Base-by-base conservation (phyloP, 2,888 invertebrate species). In the Cosmia trapezina region DNA sequence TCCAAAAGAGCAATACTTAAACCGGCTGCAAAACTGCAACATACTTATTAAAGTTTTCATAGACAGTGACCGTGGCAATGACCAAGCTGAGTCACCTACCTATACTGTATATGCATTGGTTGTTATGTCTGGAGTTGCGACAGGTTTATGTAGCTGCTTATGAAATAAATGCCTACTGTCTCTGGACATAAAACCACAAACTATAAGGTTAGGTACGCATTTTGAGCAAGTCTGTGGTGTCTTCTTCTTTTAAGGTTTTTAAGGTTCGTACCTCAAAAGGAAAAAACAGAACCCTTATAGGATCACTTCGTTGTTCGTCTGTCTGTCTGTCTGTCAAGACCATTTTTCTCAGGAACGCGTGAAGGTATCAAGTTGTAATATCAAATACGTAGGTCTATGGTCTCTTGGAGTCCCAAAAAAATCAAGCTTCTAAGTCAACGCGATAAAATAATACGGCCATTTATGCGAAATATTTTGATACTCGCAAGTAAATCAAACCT, bases 71-170 rank as follows among this genome's bases (percentile, higher is more conserved):
- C 73, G n/a, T 59, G 51, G 22, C 57, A 63, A 7, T 73, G 79
- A 33, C 72, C 45, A 73, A 7, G 33, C 33, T 80, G 49, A 80
- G 19, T 80, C 80, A 76, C 11, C 4, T 11, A 45, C 41, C 12
- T 57, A 51, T 45, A 56, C 45, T 37, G 60, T 41, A 17, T 37
- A 51, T 78, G 51, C 79, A 47, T 28, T 14, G 5, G 5, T 43
- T 45, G 43, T 72, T 54, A 54, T 78, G 72, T 61, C 67, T 71
- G 22, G 14, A 47, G 9, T 28, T 5, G 6, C 33, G 33, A 78
- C n/a, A 49, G n/a, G 22, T 53, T 41, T 77, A 74, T 60, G 33
- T 17, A 17, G 17, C 19, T 78, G 47, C 76, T n/a, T 54, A 19
- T 14, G 2, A 28, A 45, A 47, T 66, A 28, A 53, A 67, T 73